A percentile compares a stretch with the other conserved stretches of the same genome.
Evolutionary conservation across 92 coral and sea anemone genomes (phyloP).

Genomic region (Nematostella vectensis): DNA sequence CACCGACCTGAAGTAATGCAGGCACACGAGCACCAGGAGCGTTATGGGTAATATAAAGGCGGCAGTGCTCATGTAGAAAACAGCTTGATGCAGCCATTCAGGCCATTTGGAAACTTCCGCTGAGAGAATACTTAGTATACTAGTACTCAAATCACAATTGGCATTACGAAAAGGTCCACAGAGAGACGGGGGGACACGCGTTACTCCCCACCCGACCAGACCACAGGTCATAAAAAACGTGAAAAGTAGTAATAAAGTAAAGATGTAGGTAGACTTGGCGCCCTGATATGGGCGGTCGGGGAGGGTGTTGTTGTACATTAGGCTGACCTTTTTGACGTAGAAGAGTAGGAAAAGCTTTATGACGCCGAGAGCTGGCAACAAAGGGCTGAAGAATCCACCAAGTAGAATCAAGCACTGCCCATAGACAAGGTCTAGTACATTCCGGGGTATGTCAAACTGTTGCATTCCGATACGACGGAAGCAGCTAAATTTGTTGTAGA

Average conservation of each 20-base stretch:
- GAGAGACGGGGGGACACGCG: conserved; percentile 68
- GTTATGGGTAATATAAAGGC: conserved; percentile 73
- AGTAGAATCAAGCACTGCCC: conserved; percentile 81
- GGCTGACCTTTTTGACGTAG: conserved; percentile 79
- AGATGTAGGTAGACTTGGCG: conserved; percentile 77
- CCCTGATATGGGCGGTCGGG: conserved; percentile 87
- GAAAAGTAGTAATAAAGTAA: conserved; percentile 68
- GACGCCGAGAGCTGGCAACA: conserved; percentile 83
- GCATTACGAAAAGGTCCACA: conserved; percentile 81
- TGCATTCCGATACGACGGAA: conserved; percentile 53
- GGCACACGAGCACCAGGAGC: conserved; percentile 32
- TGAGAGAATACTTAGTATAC: conserved; percentile 56
- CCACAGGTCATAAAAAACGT: conserved; percentile 73
- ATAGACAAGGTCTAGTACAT: conserved; percentile 75
- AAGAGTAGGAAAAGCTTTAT: conserved; percentile 72
- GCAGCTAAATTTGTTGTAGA: conserved; percentile 33
- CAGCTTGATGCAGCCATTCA: conserved; percentile 47
- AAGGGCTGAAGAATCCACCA: conserved; percentile 86
- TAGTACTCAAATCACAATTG: conserved; percentile 34
- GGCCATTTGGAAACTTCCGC: conserved; percentile 67
- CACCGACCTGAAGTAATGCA: conserved; percentile 77
- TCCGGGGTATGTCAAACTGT: conserved; percentile 82
- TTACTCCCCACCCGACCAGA: conserved; percentile 85
- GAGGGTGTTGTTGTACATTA: conserved; percentile 75
- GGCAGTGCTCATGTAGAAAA: conserved; percentile 61